These are phyloP conservation scores for Tachina lurida DNA, from an alignment of 2,888 invertebrate genomes.

Conservation along the genomic window DNA sequence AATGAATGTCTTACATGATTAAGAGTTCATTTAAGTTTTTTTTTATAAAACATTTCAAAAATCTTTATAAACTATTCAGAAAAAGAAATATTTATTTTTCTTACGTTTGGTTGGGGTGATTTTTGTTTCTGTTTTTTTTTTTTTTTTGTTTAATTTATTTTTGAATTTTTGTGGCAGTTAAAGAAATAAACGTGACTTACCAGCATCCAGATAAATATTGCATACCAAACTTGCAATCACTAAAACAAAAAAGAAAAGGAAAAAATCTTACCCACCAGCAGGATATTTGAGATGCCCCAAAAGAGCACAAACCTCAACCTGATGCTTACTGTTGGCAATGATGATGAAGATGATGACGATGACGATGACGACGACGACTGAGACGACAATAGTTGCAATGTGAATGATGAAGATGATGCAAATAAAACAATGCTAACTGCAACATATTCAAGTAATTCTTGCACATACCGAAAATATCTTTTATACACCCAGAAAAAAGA, in stretches of 20 bases:
- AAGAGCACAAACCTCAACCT: slow-evolving; percentile 71
- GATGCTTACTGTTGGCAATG: slow-evolving; percentile 56
- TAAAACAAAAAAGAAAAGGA: slow-evolving; percentile 63
- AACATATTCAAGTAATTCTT: slow-evolving; percentile 71
- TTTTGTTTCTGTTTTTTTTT: not conserved
- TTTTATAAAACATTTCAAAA: slow-evolving; percentile 58
- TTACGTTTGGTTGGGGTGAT: slow-evolving; percentile 19
- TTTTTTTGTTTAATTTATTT: slow-evolving; percentile 16
- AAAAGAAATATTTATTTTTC: slow-evolving; percentile 65
- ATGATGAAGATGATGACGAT: slow-evolving; percentile 44
- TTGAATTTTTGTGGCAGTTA: slow-evolving; percentile 53
- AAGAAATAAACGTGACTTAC: slow-evolving; percentile 79
- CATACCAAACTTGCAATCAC: slow-evolving; percentile 73
- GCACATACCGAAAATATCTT: slow-evolving; percentile 44
- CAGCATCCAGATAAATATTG: slow-evolving; percentile 80
- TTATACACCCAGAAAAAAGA: too few relatives aligned
- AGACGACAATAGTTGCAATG: slow-evolving; percentile 63
- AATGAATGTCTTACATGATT: slow-evolving; percentile 20
- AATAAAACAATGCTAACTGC: slow-evolving; percentile 70
- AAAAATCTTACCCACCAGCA: slow-evolving; percentile 80
- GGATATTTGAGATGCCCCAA: slow-evolving; percentile 81
- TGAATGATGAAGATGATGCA: slow-evolving; percentile 72
- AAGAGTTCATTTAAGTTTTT: slow-evolving; percentile 39
- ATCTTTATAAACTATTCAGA: slow-evolving; percentile 65
- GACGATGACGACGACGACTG: slow-evolving; percentile 44